Conservation (phyloP, 2,797 vertebrate species). For the Urosaurus nigricauda region DNA sequence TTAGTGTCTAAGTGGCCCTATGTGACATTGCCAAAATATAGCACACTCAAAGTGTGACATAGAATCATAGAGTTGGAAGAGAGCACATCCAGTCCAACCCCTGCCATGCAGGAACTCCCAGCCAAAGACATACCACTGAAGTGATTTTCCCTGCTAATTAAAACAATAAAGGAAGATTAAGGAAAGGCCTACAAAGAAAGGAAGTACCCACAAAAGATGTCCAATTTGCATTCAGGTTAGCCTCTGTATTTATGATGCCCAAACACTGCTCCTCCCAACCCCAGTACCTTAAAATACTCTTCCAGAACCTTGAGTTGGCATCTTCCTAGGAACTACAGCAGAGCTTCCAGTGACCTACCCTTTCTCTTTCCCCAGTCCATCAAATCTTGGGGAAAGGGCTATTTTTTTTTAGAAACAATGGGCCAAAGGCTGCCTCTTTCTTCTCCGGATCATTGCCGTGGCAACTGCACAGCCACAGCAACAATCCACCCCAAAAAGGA, state of each 20-base stretch:
- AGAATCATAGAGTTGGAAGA: no score
- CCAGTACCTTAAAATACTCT: neutral
- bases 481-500: no score
- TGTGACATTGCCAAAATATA: neutral
- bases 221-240: neutral
- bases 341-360: neutral
- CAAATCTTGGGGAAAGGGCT: neutral
- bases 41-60: no score
- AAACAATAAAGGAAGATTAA: neutral
- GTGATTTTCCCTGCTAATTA: neutral
- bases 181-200: neutral
- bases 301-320: neutral
- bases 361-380: neutral
- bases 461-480: no score
- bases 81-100: no score
- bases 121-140: neutral
- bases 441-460: no score
- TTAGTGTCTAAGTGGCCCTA: no score
- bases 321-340: neutral
- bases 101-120: no score
- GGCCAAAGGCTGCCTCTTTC: no score
- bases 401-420: no score
- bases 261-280: no score
- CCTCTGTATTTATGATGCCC: no score
- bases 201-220: neutral